Evolutionary conservation across 2,113 vertebrate genomes (phyloP), one percentile per base, ranked within the genome.

Genomic region (Acinonyx jubatus): DNA sequence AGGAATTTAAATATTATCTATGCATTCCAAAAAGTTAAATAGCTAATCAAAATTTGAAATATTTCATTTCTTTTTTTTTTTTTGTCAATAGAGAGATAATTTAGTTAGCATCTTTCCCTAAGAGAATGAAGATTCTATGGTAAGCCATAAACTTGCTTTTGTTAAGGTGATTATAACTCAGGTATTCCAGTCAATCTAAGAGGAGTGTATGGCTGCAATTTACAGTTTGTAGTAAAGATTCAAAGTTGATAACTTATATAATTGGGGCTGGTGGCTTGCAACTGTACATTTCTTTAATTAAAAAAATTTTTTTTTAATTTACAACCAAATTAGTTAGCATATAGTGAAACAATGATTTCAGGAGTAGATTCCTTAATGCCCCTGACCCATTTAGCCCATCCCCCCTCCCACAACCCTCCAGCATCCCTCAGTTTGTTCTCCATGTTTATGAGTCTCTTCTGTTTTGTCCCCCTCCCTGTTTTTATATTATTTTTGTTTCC

Each of bases 71-170:
- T 69, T 90, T 96, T 93, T 14, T 81, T 38, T 38, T 96, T 76
- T 94, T 71, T n/a, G 38, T 65, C 81, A 97, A 16, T n/a, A 92
- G 14, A 18, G 18, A 94, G 78, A 88, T 82, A 92, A 88, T 95
- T 95, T 92, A 7, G 23, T 81, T 98, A 87, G 31, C 12, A 78
- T 96, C 31, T 89, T 84, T 84, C 12, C n/a, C 18, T 82, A 90
- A 97, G 83, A 94, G 16, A 96, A 85, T 89, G 12, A 91, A 66
- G 31, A 81, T 78, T 73, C 71, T 79, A 25, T 68, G 10, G 23
- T 89, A 91, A 94, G 16, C 4, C 38, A 76, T 50, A 95, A 78
- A 90, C 95, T 97, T 86, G 33, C 2, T 90, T 97, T 96, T 93
- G 52, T 45, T 87, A 96, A 90, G 52, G 50, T 1, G 33, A 91